Conservation (phyloP, 2,888 invertebrate genomes). For the Ischnus inquisitorius region DNA sequence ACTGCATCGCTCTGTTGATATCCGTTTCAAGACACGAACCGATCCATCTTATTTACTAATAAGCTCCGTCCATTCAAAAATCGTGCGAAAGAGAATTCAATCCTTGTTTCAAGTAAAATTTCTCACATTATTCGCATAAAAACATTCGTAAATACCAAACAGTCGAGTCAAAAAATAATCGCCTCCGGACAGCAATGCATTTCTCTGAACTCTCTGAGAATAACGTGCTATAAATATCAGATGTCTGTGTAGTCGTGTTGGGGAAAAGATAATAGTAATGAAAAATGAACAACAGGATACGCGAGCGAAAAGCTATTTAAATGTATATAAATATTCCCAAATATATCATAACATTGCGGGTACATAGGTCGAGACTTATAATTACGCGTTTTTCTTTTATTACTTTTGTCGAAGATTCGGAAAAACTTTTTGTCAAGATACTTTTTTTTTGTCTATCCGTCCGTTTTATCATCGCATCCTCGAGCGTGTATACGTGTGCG, state of each 20-base stretch:
- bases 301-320: conserved; percentile 34
- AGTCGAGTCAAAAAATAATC: conserved; percentile 82
- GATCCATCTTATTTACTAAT: conserved; percentile 22
- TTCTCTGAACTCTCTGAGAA: conserved; percentile 66
- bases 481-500: conserved; percentile 24
- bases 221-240: conserved; percentile 43
- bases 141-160: conserved; percentile 81
- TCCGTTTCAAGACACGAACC: background rate
- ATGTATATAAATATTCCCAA: conserved; percentile 49
- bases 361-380: conserved; percentile 24
- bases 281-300: background rate
- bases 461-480: conserved; percentile 6
- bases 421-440: conserved; percentile 11
- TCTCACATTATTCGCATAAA: conserved; percentile 79
- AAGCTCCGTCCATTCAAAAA: conserved; percentile 13
- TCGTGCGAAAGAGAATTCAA: conserved; percentile 30
- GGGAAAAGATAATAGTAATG: conserved; percentile 28
- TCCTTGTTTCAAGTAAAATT: conserved; percentile 63
- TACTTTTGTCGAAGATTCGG: background rate
- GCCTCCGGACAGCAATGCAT: conserved; percentile 71
- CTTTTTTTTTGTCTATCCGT: conserved; percentile 13
- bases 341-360: conserved; percentile 25
- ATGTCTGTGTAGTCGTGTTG: conserved; percentile 9
- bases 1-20: conserved; percentile 59
- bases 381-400: conserved; percentile 23